These are phyloP conservation scores for Anarhynchus alexandrinus DNA, from an alignment of 2,113 vertebrate genomes.

Conservation along the genomic window DNA sequence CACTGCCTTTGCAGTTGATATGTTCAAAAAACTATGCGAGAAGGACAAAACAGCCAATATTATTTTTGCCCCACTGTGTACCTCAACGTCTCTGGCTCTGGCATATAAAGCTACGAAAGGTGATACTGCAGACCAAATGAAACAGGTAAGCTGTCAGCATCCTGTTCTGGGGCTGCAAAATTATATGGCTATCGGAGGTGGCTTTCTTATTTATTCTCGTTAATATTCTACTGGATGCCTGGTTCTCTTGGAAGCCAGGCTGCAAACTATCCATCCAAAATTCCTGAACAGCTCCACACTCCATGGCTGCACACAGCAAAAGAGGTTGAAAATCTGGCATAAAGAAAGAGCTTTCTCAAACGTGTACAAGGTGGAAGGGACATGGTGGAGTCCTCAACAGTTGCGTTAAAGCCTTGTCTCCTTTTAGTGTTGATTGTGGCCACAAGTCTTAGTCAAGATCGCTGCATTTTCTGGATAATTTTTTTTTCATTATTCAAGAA, in stretches of 20 bases:
- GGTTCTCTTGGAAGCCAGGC: not conserved
- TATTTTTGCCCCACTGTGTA: slow-evolving; percentile 77
- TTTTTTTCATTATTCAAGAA: not conserved
- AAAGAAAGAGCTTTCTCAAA: not conserved
- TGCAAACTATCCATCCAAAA: not conserved
- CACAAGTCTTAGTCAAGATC: not conserved
- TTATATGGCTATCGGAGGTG: not conserved
- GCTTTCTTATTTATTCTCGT: not conserved
- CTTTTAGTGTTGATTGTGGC: not conserved
- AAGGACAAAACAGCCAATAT: slow-evolving; percentile 69
- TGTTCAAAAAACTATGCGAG: slow-evolving; percentile 75
- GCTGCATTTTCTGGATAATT: not conserved
- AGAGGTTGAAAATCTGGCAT: not conserved
- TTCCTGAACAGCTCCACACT: not conserved
- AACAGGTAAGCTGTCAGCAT: slow-evolving; percentile 64
- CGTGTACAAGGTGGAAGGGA: not conserved
- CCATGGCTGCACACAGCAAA: not conserved
- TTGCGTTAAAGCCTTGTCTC: not conserved
- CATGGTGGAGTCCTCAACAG: not conserved
- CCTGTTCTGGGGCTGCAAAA: not conserved
- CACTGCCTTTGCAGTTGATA: slow-evolving; percentile 76
- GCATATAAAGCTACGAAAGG: slow-evolving; percentile 75
- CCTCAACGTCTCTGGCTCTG: slow-evolving; percentile 76
- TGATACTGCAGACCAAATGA: slow-evolving; percentile 77
- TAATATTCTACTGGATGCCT: not conserved